A percentile compares a stretch with the other conserved stretches of the same genome.
Evolutionary conservation across 2,797 vertebrate genomes (phyloP).

Genomic region (Agapornis canus): DNA sequence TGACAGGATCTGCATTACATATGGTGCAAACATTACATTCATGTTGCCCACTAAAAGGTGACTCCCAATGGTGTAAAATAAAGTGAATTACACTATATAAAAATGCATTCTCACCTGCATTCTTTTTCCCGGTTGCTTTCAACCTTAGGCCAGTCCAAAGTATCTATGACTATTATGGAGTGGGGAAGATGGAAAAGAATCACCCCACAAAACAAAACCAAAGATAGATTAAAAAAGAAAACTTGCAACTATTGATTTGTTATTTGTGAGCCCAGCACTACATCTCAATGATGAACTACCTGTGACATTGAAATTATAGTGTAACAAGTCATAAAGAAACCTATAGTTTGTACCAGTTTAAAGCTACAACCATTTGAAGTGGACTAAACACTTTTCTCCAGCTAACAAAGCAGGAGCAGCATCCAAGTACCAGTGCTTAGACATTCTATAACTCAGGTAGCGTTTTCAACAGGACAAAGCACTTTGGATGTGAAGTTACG

Average conservation of each 20-base stretch:
- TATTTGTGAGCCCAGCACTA: neutral
- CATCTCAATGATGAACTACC: neutral
- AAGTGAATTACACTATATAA: neutral
- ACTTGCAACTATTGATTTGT: neutral
- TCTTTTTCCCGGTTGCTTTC: neutral
- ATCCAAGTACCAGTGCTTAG: rapidly evolving
- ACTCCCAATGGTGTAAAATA: neutral
- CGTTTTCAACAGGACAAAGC: neutral
- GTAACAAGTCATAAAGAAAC: neutral
- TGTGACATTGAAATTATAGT: neutral
- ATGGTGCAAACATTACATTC: neutral
- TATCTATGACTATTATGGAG: neutral
- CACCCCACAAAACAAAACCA: neutral
- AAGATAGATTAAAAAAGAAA: neutral
- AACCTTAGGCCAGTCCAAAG: neutral
- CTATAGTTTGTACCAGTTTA: neutral
- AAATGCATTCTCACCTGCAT: neutral
- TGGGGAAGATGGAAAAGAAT: neutral
- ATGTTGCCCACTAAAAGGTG: neutral
- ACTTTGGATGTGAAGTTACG: neutral
- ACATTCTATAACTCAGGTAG: neutral
- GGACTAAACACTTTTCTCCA: neutral
- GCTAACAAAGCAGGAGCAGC: neutral
- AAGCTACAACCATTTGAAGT: neutral
- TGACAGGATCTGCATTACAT: neutral